phyloP scores from a whole-genome alignment of 2,797 vertebrate species.

The Gymnocypris eckloni region DNA sequence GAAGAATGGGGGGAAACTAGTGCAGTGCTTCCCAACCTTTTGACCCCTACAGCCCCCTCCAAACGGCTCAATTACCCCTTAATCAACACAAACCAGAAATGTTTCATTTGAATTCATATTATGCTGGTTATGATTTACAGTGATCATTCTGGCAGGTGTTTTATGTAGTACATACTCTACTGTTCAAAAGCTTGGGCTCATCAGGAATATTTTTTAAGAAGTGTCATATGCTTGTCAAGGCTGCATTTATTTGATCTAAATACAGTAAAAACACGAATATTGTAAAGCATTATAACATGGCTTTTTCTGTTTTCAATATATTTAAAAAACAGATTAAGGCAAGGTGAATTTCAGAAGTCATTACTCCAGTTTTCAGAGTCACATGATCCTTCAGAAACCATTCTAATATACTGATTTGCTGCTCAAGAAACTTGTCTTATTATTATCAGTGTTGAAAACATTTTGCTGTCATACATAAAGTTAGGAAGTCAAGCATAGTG shows the following conservation, averaged over 20 bases:
- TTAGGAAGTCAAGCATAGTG: neutral
- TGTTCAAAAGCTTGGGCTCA: neutral
- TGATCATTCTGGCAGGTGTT: neutral
- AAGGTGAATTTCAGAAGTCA: neutral
- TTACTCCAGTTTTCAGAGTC: neutral
- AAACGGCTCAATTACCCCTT: neutral
- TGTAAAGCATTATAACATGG: neutral
- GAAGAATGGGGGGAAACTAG: neutral
- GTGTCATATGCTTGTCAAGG: neutral
- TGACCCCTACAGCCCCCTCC: neutral
- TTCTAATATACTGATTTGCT: neutral
- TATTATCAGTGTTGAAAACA: neutral
- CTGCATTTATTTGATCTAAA: neutral
- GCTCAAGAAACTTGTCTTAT: neutral
- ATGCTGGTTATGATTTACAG: neutral
- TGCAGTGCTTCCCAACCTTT: conserved; percentile 19
- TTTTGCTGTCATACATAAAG: neutral
- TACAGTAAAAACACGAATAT: neutral
- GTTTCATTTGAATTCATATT: neutral
- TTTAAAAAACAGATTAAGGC: neutral
- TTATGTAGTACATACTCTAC: neutral
- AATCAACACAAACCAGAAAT: conserved; percentile 15
- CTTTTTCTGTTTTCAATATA: neutral
- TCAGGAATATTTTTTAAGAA: neutral
- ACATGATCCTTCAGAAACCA: neutral